Percentiles rank a stretch among this genome's conserved stretches.
These are phyloP conservation scores for Apaloderma vittatum DNA, from an alignment of 2,113 vertebrate genomes.

Conservation along the genomic window DNA sequence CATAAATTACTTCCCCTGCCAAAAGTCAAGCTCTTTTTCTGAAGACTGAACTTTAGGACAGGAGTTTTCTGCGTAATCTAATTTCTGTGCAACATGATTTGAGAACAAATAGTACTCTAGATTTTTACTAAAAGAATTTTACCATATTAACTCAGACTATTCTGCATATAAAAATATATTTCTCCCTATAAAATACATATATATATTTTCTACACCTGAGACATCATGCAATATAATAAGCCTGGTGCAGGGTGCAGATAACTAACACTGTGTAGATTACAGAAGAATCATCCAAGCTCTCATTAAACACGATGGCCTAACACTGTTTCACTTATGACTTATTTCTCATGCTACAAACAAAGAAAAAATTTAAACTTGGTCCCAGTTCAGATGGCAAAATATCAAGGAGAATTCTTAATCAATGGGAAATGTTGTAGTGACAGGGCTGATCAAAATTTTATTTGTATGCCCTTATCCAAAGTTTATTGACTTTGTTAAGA, in stretches of 20 bases:
- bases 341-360: neutral
- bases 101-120: neutral
- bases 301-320: neutral
- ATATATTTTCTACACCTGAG: neutral
- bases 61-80: neutral
- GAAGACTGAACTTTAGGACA: neutral
- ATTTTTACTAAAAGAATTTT: neutral
- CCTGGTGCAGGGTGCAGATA: neutral
- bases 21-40: neutral
- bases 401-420: neutral
- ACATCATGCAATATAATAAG: neutral
- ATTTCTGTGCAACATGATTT: neutral
- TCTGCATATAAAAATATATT: neutral
- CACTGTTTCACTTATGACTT: neutral
- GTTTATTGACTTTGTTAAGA: neutral
- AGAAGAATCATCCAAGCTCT: neutral
- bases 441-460: neutral
- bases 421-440: neutral
- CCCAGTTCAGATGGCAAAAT: neutral
- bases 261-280: neutral
- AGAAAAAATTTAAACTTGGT: neutral
- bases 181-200: too few relatives aligned
- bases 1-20: neutral
- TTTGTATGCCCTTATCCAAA: conserved; percentile 1
- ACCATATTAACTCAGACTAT: neutral